Conservation (phyloP, 2,888 invertebrate genomes). For the Dicycla oo region DNA sequence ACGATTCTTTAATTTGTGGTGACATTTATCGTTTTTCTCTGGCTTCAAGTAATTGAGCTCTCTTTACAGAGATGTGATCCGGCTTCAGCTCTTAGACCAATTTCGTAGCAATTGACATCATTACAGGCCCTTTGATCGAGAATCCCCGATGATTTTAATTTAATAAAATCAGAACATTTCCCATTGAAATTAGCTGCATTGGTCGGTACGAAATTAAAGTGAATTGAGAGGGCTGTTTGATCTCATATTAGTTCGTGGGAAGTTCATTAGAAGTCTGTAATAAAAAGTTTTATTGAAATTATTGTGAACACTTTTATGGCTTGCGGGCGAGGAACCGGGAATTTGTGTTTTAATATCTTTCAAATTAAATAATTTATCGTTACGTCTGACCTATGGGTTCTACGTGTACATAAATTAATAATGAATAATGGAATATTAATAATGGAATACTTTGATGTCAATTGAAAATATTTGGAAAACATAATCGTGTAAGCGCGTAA, state of each 20-base stretch:
- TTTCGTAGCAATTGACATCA: constrained; percentile 84
- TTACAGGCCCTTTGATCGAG: constrained; percentile 83
- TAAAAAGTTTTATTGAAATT: constrained; percentile 41
- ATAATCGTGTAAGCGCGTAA: no score
- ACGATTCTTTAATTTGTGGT: constrained; percentile 87
- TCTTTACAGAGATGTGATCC: constrained; percentile 73
- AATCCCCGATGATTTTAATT: constrained; percentile 81
- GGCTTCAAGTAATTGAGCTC: constrained; percentile 87
- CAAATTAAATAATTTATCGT: constrained; percentile 6
- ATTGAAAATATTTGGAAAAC: no score
- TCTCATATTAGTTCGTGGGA: constrained; percentile 57
- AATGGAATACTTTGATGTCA: no score
- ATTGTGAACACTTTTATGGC: constrained; percentile 47
- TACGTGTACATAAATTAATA: not conserved
- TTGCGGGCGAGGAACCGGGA: not conserved
- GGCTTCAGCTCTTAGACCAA: constrained; percentile 83
- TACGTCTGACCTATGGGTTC: no score
- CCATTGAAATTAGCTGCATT: constrained; percentile 65
- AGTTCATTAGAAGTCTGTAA: constrained; percentile 54
- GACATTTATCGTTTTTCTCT: constrained; percentile 82
- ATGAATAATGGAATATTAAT: no score
- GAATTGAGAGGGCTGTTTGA: constrained; percentile 65
- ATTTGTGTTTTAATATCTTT: constrained; percentile 12
- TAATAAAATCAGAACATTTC: constrained; percentile 79
- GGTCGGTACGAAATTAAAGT: constrained; percentile 62